These are phyloP conservation scores for Pungitius pungitius DNA, from an alignment of 2,113 vertebrate species.

Conservation along the genomic window DNA sequence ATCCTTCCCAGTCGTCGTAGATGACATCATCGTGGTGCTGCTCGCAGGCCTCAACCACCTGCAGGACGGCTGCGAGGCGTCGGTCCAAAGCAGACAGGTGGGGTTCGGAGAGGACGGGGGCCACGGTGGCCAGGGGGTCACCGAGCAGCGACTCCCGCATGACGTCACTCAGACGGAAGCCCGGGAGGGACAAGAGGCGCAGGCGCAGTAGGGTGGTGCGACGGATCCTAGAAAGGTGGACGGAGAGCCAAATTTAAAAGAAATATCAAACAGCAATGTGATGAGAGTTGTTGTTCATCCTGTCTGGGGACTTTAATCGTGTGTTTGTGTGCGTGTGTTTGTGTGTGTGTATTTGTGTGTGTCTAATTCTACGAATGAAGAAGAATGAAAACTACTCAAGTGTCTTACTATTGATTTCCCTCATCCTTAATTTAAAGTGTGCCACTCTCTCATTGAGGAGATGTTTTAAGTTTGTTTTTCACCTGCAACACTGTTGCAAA, in stretches of 20 bases:
- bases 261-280: background rate
- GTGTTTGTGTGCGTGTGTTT: no score
- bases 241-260: fast-evolving
- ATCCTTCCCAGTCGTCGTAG: conserved; percentile 57
- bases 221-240: conserved; percentile 82
- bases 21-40: conserved; percentile 52
- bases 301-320: background rate
- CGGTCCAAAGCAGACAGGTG: conserved; percentile 93
- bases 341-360: background rate
- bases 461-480: conserved; percentile 24
- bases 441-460: background rate
- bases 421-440: background rate
- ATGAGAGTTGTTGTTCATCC: background rate
- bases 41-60: conserved; percentile 74
- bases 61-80: conserved; percentile 82
- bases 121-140: conserved; percentile 87
- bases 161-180: conserved; percentile 85
- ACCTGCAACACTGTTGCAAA: conserved; percentile 96
- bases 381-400: background rate
- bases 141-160: conserved; percentile 89
- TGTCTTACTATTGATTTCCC: background rate
- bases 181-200: conserved; percentile 82
- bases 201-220: conserved; percentile 87
- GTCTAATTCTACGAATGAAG: background rate
- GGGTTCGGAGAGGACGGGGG: conserved; percentile 85